These are phyloP conservation scores for Pollicipes pollicipes DNA, from an alignment of 1,140 invertebrate species.

Conservation along the genomic window DNA sequence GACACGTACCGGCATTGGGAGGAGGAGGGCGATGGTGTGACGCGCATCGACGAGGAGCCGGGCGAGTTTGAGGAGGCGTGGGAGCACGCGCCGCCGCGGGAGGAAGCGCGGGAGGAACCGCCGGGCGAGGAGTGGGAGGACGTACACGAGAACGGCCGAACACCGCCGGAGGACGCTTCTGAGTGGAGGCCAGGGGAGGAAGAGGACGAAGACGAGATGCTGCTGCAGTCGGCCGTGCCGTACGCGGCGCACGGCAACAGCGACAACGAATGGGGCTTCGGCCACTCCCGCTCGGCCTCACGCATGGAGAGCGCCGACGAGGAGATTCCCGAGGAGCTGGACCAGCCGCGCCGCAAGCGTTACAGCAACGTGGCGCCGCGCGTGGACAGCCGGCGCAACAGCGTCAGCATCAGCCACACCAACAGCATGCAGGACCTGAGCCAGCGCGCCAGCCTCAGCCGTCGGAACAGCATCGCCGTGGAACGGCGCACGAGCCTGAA, in stretches of 20 bases:
- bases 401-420: background rate
- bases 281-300: background rate
- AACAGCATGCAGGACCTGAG: background rate
- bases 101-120: too few relatives aligned
- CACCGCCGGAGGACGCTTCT: too few relatives aligned
- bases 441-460: background rate
- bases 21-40: background rate
- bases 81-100: too few relatives aligned
- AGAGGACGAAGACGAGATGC: background rate
- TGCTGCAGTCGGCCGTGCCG: background rate
- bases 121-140: too few relatives aligned
- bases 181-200: background rate
- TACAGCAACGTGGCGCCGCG: background rate
- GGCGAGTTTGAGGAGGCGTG: background rate
- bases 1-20: background rate
- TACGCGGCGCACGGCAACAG: background rate
- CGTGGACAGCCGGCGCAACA: background rate
- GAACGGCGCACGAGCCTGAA: background rate
- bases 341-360: background rate
- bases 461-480: background rate
- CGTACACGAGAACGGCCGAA: too few relatives aligned
- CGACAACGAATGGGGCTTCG: background rate
- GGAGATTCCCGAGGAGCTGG: background rate
- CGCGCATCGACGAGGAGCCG: background rate
- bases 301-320: background rate